Base-by-base conservation (phyloP, 1,140 invertebrate genomes). In the Doryteuthis pealeii region DNA sequence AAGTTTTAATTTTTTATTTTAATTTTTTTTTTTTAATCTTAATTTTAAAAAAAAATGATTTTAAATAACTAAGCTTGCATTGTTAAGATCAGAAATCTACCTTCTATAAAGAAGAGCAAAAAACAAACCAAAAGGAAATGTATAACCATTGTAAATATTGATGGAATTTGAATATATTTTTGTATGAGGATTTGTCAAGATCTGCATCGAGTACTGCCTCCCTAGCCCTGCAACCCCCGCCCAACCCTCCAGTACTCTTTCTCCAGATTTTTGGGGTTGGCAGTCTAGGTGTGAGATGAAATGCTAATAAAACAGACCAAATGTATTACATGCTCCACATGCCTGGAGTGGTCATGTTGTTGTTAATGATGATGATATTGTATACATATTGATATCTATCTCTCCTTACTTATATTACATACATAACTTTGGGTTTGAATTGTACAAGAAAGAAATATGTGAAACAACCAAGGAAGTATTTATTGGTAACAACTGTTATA, bases 161-260 rank as follows among this genome's bases (percentile, higher is more conserved):
- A 28, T 28, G 18, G 54, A 28, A 58, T 22, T 58, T 58, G 54
- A 58, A 58, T 58, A 58, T 58, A 58, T 58, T 58, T 58, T 58
- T 58, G 54, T 58, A 58, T 58, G 54, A 58, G 26, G 54, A 58
- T 58, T 58, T 58, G 54, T 28, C 54, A 58, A 58, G 54, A 58
- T 58, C 54, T 58, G 26, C 54, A 58, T 58, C 54, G 26, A 58
- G 54, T 58, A 58, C 54, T 58, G 54, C 54, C 54, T 58, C 54
- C 54, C 54, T 58, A 22, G 18, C 18, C 54, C 54, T 28, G 26
- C 18, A 4, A n/a, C 18, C 54, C 26, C 45, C 45, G 10, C 45
- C 45, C 26, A 40, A 40, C 35, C 35, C 35, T 40, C 35, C 35
- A 40, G 35, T 40, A 40, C 10, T 3, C 54, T 28, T 18, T 28